These are phyloP conservation scores for Larimichthys crocea DNA, from an alignment of 2,113 vertebrate genomes.

Conservation along the genomic window DNA sequence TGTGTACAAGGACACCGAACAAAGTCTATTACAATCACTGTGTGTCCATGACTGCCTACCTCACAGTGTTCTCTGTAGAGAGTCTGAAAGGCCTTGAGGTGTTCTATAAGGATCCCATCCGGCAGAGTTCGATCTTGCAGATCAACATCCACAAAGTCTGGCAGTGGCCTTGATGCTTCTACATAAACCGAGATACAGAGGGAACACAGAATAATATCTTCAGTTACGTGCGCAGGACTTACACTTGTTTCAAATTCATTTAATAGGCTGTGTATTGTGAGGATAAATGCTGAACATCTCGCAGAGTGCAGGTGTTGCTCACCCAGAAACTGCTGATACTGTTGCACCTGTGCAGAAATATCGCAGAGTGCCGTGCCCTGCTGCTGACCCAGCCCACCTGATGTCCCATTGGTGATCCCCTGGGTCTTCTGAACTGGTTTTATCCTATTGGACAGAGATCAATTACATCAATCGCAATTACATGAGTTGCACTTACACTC, in stretches of 20 bases:
- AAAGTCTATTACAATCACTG: background rate
- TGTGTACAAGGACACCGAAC: background rate
- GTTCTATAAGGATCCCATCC: slow-evolving; percentile 85
- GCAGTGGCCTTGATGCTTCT: slow-evolving; percentile 89
- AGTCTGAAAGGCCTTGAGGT: slow-evolving; percentile 89
- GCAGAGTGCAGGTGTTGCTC: slow-evolving; percentile 51
- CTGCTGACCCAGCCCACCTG: slow-evolving; percentile 85
- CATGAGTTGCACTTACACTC: background rate
- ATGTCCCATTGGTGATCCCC: slow-evolving; percentile 89
- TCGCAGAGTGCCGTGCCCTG: slow-evolving; percentile 85
- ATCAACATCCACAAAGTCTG: slow-evolving; percentile 89
- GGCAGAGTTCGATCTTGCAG: slow-evolving; percentile 86
- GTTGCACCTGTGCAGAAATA: slow-evolving; percentile 93
- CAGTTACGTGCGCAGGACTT: background rate
- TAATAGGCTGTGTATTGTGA: background rate
- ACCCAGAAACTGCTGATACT: slow-evolving; percentile 95
- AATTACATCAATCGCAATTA: background rate
- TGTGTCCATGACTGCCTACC: slow-evolving; percentile 74
- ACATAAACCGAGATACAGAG: slow-evolving; percentile 19
- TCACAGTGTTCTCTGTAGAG: slow-evolving; percentile 95
- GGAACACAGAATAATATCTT: background rate
- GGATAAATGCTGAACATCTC: background rate
- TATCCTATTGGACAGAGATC: slow-evolving; percentile 77
- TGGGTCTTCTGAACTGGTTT: slow-evolving; percentile 91
- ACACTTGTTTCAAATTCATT: background rate